Evolutionary conservation across 2,113 vertebrate genomes (phyloP).

Genomic region (Tenebrosternarchus preto): DNA sequence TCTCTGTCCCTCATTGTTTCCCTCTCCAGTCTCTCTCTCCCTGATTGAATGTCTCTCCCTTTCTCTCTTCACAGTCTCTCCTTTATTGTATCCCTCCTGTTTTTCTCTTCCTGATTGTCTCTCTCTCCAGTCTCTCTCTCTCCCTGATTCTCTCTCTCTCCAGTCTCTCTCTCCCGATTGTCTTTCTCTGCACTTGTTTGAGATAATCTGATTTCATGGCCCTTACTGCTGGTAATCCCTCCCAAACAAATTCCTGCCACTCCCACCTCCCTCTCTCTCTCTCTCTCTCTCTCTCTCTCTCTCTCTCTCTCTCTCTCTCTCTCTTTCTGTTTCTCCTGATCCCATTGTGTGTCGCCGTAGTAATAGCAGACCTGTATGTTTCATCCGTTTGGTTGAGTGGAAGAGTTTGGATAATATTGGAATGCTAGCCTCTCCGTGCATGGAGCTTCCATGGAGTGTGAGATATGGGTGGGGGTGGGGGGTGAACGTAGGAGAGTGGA

Average conservation of each 20-base stretch:
- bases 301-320: too few species aligned
- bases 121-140: background rate
- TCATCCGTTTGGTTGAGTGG: slow-evolving; percentile 1
- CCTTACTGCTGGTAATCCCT: slow-evolving; percentile 45
- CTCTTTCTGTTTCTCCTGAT: background rate
- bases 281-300: background rate
- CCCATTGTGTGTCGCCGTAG: too few species aligned
- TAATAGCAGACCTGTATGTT: too few species aligned
- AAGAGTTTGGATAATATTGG: background rate
- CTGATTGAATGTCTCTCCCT: background rate
- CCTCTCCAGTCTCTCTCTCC: background rate
- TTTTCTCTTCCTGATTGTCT: background rate
- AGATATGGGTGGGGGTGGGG: background rate
- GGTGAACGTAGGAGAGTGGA: background rate
- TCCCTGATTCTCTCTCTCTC: slow-evolving; percentile 4
- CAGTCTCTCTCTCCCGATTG: background rate
- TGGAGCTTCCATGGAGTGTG: background rate
- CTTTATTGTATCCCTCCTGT: too few species aligned
- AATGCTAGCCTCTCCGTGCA: background rate
- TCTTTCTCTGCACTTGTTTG: slow-evolving; percentile 20
- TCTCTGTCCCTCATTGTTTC: background rate
- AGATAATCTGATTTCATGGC: slow-evolving; percentile 53
- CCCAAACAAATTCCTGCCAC: slow-evolving; percentile 44
- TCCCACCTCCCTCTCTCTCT: slow-evolving; percentile 11
- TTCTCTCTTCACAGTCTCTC: background rate